Conservation (phyloP, 2,797 vertebrate genomes). For the Parauchenoglanis ngamensis region DNA sequence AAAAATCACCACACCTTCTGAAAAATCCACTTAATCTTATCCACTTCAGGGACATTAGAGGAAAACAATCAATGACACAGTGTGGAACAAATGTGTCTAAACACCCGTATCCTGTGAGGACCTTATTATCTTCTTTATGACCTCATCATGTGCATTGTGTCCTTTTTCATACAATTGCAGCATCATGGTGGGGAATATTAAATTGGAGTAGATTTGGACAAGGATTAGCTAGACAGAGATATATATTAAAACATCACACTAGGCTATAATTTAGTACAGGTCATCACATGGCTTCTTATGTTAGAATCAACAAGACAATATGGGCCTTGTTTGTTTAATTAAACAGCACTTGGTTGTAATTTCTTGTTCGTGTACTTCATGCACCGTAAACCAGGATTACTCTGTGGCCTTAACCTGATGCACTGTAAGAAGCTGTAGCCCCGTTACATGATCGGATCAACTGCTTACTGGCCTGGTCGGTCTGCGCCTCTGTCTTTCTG, state of each 20-base stretch:
- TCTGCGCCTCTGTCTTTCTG: not conserved
- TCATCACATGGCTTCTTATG: not conserved
- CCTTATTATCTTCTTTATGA: not conserved
- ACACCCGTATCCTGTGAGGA: not conserved
- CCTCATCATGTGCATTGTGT: not conserved
- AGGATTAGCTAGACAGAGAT: not conserved
- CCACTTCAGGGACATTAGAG: not conserved
- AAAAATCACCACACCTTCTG: not conserved
- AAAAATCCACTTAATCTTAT: not conserved
- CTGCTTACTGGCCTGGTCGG: not conserved
- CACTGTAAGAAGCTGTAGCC: not conserved
- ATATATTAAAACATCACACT: not conserved
- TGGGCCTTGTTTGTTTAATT: not conserved
- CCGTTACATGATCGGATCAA: constrained; percentile 8
- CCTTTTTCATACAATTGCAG: not conserved
- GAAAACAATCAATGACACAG: not conserved
- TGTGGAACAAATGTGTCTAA: not conserved
- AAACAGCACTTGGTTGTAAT: not conserved
- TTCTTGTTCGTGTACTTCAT: not conserved
- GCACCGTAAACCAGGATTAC: not conserved
- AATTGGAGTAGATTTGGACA: not conserved
- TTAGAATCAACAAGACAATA: not conserved
- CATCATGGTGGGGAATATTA: not conserved
- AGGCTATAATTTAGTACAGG: not conserved
- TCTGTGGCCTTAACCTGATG: not conserved